phyloP scores from a whole-genome alignment of 2,797 vertebrate genomes.

The Eospalax fontanierii region DNA sequence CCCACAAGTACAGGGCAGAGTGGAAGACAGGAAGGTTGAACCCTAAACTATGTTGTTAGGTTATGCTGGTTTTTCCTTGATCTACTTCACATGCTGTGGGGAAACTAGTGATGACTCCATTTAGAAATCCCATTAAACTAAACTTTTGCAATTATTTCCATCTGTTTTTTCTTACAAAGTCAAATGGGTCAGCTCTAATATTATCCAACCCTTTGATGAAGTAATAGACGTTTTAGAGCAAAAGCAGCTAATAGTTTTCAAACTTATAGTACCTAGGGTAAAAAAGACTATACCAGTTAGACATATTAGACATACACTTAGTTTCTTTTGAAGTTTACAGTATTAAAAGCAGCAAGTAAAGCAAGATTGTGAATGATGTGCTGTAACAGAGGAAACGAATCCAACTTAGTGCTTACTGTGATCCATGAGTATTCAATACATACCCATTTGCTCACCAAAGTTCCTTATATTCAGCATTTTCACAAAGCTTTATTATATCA shows the following conservation, averaged over 20 bases:
- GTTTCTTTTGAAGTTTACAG: background rate
- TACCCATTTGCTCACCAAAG: background rate
- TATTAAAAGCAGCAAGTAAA: constrained; percentile 2
- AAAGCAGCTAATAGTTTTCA: constrained; percentile 8
- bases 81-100: background rate
- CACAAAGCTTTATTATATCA: background rate
- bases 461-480: background rate
- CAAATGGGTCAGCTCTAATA: background rate
- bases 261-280: background rate
- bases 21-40: background rate
- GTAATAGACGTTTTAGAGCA: background rate
- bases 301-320: background rate
- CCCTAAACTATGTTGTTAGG: background rate
- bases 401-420: background rate
- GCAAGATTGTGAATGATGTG: background rate
- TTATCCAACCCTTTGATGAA: background rate
- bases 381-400: background rate
- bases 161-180: constrained; percentile 19
- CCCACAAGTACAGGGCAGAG: background rate
- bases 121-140: constrained; percentile 23
- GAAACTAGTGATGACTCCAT: background rate
- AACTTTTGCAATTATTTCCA: background rate
- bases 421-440: background rate
- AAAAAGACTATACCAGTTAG: background rate
- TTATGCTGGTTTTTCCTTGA: background rate